phyloP scores from a whole-genome alignment of 2,797 vertebrate genomes.

The Silurus lanzhouensis region DNA sequence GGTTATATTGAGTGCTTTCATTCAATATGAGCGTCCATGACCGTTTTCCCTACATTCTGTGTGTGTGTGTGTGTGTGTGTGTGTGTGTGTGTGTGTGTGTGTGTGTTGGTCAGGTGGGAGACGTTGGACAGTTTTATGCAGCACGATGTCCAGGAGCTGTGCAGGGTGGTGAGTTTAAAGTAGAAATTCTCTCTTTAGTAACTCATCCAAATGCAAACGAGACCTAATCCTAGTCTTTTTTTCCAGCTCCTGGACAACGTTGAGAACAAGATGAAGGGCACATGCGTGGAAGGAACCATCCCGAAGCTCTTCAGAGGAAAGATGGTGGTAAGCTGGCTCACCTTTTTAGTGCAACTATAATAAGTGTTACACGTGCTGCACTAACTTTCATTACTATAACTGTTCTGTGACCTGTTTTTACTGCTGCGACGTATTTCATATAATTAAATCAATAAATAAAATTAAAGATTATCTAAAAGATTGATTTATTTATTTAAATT shows the following conservation, averaged over 20 bases:
- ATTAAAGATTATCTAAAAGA: no score
- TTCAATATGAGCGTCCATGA: not conserved
- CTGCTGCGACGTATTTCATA: no score
- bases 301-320: constrained; percentile 98
- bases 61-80: constrained; percentile 17
- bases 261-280: constrained; percentile 99
- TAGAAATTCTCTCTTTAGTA: not conserved
- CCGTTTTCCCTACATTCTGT: not conserved
- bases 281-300: constrained; percentile 98
- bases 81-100: constrained; percentile 18
- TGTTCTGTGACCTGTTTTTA: no score
- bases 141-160: constrained; percentile 96
- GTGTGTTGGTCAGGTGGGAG: constrained; percentile 84
- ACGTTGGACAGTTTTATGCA: constrained; percentile 99
- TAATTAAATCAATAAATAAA: no score
- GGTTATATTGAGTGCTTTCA: not conserved
- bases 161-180: constrained; percentile 93
- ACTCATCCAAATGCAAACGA: not conserved
- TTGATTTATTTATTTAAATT: no score
- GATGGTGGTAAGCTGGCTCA: constrained; percentile 90
- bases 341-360: not conserved
- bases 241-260: constrained; percentile 97
- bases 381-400: no score
- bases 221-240: not conserved
- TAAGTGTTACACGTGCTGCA: no score